Evolutionary conservation across 2,113 vertebrate genomes (phyloP).

Genomic region (Todiramphus saurophagus): DNA sequence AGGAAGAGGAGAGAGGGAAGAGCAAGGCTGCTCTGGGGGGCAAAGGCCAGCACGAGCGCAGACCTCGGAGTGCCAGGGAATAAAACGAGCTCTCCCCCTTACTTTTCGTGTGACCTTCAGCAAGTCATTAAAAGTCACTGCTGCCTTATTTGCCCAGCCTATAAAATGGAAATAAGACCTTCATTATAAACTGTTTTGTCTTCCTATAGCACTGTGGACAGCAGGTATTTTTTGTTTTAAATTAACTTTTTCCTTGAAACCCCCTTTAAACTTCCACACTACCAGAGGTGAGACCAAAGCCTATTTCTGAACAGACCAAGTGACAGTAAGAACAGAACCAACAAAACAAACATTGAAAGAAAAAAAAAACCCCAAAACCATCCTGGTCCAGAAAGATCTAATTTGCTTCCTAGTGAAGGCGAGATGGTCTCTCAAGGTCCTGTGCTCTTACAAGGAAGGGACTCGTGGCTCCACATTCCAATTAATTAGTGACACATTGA

Average conservation of each 20-base stretch:
- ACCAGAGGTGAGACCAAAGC: neutral
- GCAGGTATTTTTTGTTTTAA: neutral
- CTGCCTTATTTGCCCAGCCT: neutral
- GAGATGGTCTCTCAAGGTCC: neutral
- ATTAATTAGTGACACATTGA: neutral
- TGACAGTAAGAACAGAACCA: neutral
- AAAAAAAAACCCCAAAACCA: neutral
- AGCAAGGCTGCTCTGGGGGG: neutral
- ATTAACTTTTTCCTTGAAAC: neutral
- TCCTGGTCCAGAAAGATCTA: neutral
- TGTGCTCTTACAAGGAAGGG: constrained; percentile 29
- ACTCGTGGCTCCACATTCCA: constrained; percentile 4
- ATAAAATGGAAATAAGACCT: neutral
- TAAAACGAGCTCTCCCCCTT: neutral
- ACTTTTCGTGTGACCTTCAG: neutral
- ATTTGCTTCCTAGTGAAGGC: constrained; percentile 38
- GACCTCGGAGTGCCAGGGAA: neutral
- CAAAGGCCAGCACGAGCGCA: neutral
- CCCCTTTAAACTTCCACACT: neutral
- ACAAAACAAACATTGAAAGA: neutral
- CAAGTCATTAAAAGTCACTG: constrained; percentile 8
- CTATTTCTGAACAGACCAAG: neutral
- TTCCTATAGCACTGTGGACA: neutral
- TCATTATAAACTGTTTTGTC: constrained; percentile 2
- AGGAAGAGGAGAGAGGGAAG: neutral